Evolutionary conservation across 2,113 vertebrate species (phyloP).

Genomic region (Aplodontia rufa): DNA sequence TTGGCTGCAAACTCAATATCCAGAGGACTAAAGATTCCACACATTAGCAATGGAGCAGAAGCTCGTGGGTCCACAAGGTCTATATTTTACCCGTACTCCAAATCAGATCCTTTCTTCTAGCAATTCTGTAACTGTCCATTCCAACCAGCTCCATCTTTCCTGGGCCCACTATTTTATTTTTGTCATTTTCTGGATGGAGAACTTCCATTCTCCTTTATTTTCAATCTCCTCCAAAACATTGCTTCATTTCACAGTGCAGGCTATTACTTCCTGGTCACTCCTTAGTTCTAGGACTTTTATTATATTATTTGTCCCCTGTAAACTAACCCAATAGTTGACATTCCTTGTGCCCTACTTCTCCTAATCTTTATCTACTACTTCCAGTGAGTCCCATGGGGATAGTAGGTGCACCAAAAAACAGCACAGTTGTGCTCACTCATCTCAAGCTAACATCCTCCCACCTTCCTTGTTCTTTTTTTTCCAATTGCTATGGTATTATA

Average conservation of each 20-base stretch:
- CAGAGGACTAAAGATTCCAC: neutral
- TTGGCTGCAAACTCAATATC: neutral
- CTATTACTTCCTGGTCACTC: neutral
- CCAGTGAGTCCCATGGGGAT: neutral
- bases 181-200: neutral
- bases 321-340: neutral
- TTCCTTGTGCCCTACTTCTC: neutral
- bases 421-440: neutral
- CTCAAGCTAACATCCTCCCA: neutral
- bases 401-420: neutral
- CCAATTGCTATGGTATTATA: neutral
- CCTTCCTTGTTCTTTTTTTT: neutral
- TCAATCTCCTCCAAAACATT: neutral
- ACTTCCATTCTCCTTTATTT: neutral
- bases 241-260: neutral
- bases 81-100: neutral
- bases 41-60: neutral
- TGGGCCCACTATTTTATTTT: neutral
- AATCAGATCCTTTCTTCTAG: neutral
- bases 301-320: neutral
- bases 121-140: neutral
- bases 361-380: neutral
- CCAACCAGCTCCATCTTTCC: neutral
- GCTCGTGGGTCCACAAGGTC: neutral
- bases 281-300: neutral